These are phyloP conservation scores for Pollicipes pollicipes DNA, from an alignment of 1,140 invertebrate species.

Conservation along the genomic window DNA sequence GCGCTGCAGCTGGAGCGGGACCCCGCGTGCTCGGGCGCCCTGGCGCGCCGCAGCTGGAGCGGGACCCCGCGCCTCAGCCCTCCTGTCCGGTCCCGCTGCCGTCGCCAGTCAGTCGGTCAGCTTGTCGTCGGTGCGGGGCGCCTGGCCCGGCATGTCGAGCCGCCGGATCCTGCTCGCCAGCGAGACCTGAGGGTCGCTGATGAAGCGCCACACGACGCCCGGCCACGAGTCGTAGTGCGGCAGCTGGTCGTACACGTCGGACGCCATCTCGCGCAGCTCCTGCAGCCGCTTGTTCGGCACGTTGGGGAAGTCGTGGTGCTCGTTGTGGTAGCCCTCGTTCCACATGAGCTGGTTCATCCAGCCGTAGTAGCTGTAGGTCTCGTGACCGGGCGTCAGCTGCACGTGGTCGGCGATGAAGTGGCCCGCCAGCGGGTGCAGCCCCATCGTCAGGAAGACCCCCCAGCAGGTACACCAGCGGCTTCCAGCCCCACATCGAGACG, in stretches of 20 bases:
- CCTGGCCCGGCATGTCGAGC: neutral
- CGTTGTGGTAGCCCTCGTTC: constrained; percentile 90
- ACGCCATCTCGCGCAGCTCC: constrained; percentile 62
- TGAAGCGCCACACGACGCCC: constrained; percentile 81
- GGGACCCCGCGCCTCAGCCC: too few relatives aligned
- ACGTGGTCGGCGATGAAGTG: constrained; percentile 99
- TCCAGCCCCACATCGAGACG: constrained; percentile 57
- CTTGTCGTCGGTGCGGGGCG: too few relatives aligned
- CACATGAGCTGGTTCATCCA: constrained; percentile 92
- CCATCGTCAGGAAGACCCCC: constrained; percentile 82
- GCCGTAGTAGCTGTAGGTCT: constrained; percentile 98
- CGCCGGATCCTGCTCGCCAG: neutral
- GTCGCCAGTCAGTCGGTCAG: too few relatives aligned
- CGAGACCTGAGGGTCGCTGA: constrained; percentile 55
- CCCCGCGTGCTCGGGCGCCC: too few relatives aligned
- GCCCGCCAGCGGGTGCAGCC: constrained; percentile 89
- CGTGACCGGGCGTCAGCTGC: constrained; percentile 91
- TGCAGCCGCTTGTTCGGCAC: constrained; percentile 81
- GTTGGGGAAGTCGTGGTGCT: constrained; percentile 92
- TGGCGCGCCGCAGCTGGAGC: too few relatives aligned
- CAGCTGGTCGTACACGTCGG: constrained; percentile 87
- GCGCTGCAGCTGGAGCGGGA: too few relatives aligned
- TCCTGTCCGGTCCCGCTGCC: too few relatives aligned
- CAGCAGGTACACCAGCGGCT: constrained; percentile 70
- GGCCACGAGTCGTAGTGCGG: constrained; percentile 86